Evolutionary conservation across 2,113 vertebrate genomes (phyloP).

Genomic region (Ascaphus truei): DNA sequence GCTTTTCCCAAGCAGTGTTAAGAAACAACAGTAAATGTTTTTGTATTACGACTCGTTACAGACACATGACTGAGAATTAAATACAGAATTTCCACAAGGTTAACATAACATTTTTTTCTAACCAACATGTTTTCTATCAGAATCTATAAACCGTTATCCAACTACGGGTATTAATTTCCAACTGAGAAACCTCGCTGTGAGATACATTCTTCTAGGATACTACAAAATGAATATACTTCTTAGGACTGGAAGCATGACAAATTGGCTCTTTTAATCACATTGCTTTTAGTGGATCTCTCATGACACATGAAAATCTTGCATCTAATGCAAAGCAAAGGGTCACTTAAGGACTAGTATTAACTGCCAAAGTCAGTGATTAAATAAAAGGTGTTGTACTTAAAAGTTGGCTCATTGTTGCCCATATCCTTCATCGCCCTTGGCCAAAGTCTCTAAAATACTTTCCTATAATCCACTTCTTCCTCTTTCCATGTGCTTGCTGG

Average conservation of each 20-base stretch:
- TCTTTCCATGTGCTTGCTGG: background rate
- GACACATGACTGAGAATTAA: no score
- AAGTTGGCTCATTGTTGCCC: background rate
- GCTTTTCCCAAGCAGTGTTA: no score
- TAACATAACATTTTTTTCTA: background rate
- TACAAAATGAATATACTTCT: background rate
- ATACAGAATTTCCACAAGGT: background rate
- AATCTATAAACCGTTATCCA: background rate
- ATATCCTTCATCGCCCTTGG: background rate
- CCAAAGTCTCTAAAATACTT: constrained; percentile 5
- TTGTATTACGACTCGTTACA: no score
- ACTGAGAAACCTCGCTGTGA: background rate
- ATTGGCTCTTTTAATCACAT: background rate
- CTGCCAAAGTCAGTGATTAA: constrained; percentile 14
- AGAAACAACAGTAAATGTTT: no score
- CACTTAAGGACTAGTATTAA: constrained; percentile 32
- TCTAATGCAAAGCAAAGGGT: constrained; percentile 16
- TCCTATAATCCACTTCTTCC: background rate
- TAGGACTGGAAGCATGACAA: background rate
- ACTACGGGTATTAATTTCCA: background rate
- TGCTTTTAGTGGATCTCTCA: background rate
- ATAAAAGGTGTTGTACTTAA: background rate
- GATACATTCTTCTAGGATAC: background rate
- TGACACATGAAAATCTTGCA: background rate
- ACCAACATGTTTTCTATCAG: background rate